These are phyloP conservation scores for Eumaeus atala DNA, from an alignment of 1,140 invertebrate species.

Conservation along the genomic window DNA sequence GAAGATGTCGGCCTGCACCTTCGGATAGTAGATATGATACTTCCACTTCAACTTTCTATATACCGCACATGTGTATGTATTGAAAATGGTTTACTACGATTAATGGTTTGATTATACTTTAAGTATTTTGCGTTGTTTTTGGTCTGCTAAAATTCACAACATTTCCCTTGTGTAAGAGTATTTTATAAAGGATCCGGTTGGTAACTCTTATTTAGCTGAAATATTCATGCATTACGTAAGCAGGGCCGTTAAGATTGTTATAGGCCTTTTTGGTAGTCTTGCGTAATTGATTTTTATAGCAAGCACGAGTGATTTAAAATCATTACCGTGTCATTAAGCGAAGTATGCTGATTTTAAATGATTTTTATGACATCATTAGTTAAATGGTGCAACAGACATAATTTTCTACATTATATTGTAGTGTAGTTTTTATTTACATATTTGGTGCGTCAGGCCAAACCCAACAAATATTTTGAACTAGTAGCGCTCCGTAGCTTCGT, in stretches of 20 bases:
- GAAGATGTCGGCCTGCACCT: no score
- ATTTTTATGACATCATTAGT: background rate
- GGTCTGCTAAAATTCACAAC: no score
- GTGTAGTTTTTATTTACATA: no score
- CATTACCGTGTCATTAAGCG: background rate
- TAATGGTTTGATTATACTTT: no score
- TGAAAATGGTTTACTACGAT: no score
- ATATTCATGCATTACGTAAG: constrained; percentile 9
- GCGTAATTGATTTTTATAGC: constrained; percentile 1
- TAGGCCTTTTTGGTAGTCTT: background rate
- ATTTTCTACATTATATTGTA: background rate
- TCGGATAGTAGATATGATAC: no score
- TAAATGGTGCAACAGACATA: background rate
- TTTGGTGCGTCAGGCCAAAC: no score
- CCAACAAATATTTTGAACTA: no score
- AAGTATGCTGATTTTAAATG: background rate
- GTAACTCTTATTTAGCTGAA: background rate
- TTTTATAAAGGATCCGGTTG: background rate
- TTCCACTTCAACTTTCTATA: no score
- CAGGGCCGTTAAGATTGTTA: constrained; percentile 3
- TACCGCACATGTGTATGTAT: no score
- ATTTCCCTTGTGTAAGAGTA: background rate
- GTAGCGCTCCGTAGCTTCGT: no score
- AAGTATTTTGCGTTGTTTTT: no score
- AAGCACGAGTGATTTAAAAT: background rate